phyloP scores from a whole-genome alignment of 2,888 invertebrate species.

The Girardia tigrina region DNA sequence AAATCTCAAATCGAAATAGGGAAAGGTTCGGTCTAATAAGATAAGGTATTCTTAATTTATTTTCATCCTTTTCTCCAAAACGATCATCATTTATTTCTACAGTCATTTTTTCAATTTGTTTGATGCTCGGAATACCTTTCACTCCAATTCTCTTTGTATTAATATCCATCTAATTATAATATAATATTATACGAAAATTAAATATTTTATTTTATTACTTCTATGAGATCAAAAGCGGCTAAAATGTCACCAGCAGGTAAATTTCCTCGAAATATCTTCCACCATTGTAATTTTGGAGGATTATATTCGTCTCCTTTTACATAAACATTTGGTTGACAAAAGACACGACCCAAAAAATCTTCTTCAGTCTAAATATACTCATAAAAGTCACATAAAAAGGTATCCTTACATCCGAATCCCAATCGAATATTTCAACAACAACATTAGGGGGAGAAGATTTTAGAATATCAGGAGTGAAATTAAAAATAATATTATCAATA shows the following conservation, averaged over 20 bases:
- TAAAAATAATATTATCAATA: constrained; percentile 68
- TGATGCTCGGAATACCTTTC: not conserved
- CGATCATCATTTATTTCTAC: not conserved
- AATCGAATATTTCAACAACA: constrained; percentile 75
- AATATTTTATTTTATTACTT: not conserved
- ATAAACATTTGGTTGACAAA: constrained; percentile 29
- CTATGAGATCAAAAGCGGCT: constrained; percentile 27
- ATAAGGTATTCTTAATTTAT: constrained; percentile 18
- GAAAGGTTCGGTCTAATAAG: not conserved
- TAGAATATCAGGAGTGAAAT: constrained; percentile 66
- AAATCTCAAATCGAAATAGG: not conserved
- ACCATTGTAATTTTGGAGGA: constrained; percentile 21
- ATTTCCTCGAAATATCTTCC: constrained; percentile 15
- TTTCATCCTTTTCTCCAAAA: constrained; percentile 1
- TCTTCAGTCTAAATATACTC: not conserved
- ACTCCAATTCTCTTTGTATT: not conserved
- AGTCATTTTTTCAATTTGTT: not conserved
- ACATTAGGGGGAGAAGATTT: constrained; percentile 67
- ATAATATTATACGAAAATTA: not conserved
- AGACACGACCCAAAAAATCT: constrained; percentile 30
- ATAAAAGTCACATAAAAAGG: not conserved
- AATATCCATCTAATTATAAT: not conserved
- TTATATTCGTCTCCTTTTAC: constrained; percentile 25
- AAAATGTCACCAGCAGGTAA: constrained; percentile 29
- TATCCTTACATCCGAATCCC: constrained; percentile 63